Conservation (phyloP, 1,140 invertebrate genomes). For the Laupala kohalensis region DNA sequence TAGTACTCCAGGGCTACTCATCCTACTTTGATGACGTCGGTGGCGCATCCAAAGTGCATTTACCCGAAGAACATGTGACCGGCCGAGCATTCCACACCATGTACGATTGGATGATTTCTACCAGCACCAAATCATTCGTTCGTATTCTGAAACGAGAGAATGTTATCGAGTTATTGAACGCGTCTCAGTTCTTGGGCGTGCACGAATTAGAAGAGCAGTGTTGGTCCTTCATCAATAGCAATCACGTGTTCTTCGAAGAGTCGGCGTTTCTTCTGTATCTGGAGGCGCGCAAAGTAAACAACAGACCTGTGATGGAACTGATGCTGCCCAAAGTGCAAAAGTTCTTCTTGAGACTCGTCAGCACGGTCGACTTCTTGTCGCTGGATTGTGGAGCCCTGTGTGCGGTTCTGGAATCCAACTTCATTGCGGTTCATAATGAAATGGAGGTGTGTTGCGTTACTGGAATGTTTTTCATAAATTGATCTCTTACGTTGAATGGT, state of each 20-base stretch:
- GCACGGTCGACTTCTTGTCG: conserved; percentile 51
- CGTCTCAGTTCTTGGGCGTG: conserved; percentile 48
- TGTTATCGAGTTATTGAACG: conserved; percentile 51
- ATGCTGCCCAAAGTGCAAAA: conserved; percentile 57
- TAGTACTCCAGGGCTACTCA: neutral
- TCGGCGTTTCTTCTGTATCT: conserved; percentile 52
- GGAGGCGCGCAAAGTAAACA: conserved; percentile 37
- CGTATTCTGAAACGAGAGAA: conserved; percentile 45
- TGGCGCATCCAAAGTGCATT: neutral
- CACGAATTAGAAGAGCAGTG: conserved; percentile 52
- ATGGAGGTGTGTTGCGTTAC: too few relatives aligned
- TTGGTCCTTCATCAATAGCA: conserved; percentile 53
- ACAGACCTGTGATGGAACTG: conserved; percentile 46
- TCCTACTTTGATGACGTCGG: neutral
- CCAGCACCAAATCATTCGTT: conserved; percentile 39
- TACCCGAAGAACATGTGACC: conserved; percentile 34
- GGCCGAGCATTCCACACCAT: conserved; percentile 47
- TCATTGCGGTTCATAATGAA: conserved; percentile 57
- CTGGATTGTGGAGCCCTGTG: conserved; percentile 45
- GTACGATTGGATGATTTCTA: conserved; percentile 61
- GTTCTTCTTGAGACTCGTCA: conserved; percentile 56
- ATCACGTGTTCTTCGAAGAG: conserved; percentile 49
- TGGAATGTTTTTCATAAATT: too few relatives aligned
- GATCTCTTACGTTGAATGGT: too few relatives aligned
- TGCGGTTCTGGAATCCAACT: conserved; percentile 47